These are phyloP conservation scores for Drosophila austrosaltans DNA, from an alignment of 2,888 invertebrate species.

Conservation along the genomic window DNA sequence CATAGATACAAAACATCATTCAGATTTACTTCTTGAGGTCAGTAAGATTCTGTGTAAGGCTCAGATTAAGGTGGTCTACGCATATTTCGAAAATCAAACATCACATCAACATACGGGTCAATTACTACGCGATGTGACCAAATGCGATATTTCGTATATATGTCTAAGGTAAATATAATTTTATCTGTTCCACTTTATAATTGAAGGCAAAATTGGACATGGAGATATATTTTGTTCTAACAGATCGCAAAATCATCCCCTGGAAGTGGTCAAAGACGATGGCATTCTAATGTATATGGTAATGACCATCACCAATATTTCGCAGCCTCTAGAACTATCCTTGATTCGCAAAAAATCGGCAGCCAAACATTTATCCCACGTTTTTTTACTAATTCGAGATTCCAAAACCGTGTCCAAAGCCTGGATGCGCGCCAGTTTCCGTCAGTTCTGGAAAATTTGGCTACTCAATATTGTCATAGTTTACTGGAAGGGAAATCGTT, in stretches of 20 bases:
- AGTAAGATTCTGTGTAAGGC: conserved; percentile 76
- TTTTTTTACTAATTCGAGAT: conserved; percentile 76
- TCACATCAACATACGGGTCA: conserved; percentile 68
- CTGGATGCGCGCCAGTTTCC: conserved; percentile 84
- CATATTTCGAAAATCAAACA: conserved; percentile 78
- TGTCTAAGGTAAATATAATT: conserved; percentile 66
- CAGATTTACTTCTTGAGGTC: conserved; percentile 60
- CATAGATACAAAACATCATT: conserved; percentile 22
- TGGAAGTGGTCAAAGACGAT: conserved; percentile 73
- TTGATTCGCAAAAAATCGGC: conserved; percentile 79
- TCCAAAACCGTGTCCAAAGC: conserved; percentile 50
- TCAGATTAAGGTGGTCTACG: conserved; percentile 71
- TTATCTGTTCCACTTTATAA: neutral
- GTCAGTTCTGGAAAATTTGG: conserved; percentile 85
- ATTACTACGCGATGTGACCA: conserved; percentile 70
- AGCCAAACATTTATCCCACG: conserved; percentile 79
- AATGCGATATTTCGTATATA: conserved; percentile 78
- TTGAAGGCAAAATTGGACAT: too few relatives aligned
- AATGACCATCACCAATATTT: conserved; percentile 75
- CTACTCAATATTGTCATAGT: conserved; percentile 84
- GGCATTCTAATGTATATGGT: conserved; percentile 80
- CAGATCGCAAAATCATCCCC: conserved; percentile 65
- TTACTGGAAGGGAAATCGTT: conserved; percentile 69
- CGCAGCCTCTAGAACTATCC: conserved; percentile 72
- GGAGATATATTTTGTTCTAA: neutral